Base-by-base conservation (phyloP, 2,888 invertebrate species). In the Sinodicranocentrus sp. region DNA sequence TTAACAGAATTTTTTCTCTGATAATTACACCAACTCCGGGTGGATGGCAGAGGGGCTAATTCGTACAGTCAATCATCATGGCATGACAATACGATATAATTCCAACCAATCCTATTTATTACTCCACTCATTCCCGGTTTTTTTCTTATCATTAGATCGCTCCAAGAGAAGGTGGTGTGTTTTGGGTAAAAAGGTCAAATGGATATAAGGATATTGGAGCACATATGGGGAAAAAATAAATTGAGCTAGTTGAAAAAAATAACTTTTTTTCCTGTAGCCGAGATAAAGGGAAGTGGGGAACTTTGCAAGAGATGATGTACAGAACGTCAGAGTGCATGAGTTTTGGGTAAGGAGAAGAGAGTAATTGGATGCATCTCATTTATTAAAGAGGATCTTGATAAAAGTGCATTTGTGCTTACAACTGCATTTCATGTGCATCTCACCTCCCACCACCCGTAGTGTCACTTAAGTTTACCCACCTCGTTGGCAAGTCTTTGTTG, bases 1-100 rank as follows among this genome's bases (percentile, higher is more conserved):
- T 70, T 70, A 70, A 52, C 70, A 52, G 48, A 52, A 52, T 70
- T 70, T 70, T 28, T 28, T 26, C 52, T 28, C 19, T 28, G 70
- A 70, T 70, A 70, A 70, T 70, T 70, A 48, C 68, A 25, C 25
- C 19, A 19, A 21, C 21, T 21, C 2, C 57, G 25, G 44, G 13
- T n/a, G n/a, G 44, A 39, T 13, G n/a, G n/a, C 5, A 54, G 23
- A 54, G 54, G 25, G 57, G 57, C 23, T 57, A 57, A 13, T 57
- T 57, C 57, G 10, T 57, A n/a, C 48, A 57, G 57, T 57, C 57
- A 57, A 57, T 57, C 57, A 57, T 57, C 57, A 25, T 57, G 3
- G 57, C 57, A 57, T 25, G 57, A 57, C 25, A 57, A 48, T 48
- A 48, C 13, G 2, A 48, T 48, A 48, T 48, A 48, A 48, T 48